Evolutionary conservation across 2,113 vertebrate species (phyloP).

Genomic region (Motacilla alba): DNA sequence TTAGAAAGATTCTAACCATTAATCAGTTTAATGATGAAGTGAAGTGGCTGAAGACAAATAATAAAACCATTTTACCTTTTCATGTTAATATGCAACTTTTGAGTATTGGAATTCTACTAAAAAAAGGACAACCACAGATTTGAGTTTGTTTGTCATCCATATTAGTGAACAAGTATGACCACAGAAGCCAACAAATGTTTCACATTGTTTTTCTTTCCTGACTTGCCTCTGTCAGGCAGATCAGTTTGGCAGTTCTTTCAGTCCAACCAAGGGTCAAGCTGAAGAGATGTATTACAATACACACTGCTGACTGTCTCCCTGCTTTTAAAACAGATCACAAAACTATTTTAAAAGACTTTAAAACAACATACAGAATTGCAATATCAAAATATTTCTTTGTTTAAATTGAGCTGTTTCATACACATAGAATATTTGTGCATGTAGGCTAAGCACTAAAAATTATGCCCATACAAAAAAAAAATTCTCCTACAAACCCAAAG

Average conservation of each 20-base stretch:
- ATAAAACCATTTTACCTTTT: neutral
- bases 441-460: neutral
- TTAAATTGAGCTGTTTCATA: neutral
- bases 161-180: neutral
- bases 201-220: neutral
- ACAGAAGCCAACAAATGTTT: neutral
- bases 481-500: neutral
- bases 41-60: neutral
- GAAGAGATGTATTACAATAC: neutral
- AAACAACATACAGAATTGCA: neutral
- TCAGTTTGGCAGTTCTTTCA: neutral
- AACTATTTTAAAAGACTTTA: neutral
- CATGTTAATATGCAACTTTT: neutral
- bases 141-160: neutral
- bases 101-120: neutral
- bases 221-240: neutral
- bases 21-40: neutral
- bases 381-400: neutral
- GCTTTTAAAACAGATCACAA: neutral
- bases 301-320: neutral
- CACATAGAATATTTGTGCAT: rapidly evolving
- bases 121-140: neutral
- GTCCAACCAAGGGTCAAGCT: neutral
- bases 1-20: neutral
- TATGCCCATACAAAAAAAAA: neutral